Evolutionary conservation across 2,888 invertebrate species (phyloP).

Genomic region (Polietes domitor): DNA sequence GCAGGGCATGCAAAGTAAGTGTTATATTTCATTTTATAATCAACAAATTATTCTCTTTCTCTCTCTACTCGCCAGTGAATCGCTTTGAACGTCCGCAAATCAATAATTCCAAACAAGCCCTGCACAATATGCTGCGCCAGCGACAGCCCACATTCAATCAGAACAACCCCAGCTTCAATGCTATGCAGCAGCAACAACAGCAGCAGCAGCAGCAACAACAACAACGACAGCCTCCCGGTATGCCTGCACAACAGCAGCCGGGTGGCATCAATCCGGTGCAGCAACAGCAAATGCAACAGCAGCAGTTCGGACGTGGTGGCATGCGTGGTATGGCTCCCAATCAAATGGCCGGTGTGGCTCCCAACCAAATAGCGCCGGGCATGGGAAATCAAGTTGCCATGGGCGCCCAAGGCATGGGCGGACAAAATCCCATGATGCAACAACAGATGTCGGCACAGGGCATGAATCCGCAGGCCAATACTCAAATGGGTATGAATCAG

Average conservation of each 20-base stretch:
- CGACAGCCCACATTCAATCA: slow-evolving; percentile 85
- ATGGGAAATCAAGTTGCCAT: slow-evolving; percentile 82
- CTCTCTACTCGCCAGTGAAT: slow-evolving; percentile 75
- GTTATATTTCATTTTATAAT: background rate
- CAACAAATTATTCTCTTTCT: no score
- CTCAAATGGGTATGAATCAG: slow-evolving; percentile 74
- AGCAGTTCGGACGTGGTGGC: slow-evolving; percentile 78
- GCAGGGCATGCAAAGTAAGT: slow-evolving; percentile 78
- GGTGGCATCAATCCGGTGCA: slow-evolving; percentile 71
- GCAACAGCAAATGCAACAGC: slow-evolving; percentile 78
- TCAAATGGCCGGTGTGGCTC: slow-evolving; percentile 78
- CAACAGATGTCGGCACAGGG: slow-evolving; percentile 66
- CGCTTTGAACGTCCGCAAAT: slow-evolving; percentile 81
- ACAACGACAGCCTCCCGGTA: slow-evolving; percentile 67
- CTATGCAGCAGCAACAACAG: slow-evolving; percentile 76
- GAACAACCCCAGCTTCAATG: slow-evolving; percentile 74
- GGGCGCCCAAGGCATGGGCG: slow-evolving; percentile 75
- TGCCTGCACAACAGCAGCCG: slow-evolving; percentile 70
- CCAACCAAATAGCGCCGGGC: slow-evolving; percentile 79
- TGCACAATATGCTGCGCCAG: slow-evolving; percentile 91
- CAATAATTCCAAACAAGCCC: slow-evolving; percentile 89
- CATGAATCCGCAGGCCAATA: slow-evolving; percentile 68
- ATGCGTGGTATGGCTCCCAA: slow-evolving; percentile 80
- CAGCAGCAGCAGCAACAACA: slow-evolving; percentile 77
- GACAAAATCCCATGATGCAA: slow-evolving; percentile 77